Evolutionary conservation across 1,140 invertebrate species (phyloP).

Genomic region (Conus ventricosus): DNA sequence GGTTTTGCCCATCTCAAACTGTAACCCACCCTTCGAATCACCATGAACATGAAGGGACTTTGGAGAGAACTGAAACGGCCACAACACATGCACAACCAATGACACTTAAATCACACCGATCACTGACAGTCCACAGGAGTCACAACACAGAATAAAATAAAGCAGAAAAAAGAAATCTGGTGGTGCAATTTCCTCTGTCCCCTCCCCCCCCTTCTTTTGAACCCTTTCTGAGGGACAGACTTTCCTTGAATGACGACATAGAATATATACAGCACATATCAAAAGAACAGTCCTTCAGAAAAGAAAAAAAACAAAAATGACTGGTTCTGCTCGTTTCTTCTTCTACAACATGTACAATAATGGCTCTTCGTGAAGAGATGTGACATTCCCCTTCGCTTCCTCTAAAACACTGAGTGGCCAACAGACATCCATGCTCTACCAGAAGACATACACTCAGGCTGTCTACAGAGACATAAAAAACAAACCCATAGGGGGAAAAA

Average conservation of each 20-base stretch:
- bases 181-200: background rate
- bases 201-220: background rate
- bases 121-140: background rate
- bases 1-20: background rate
- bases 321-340: background rate
- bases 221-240: background rate
- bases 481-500: background rate
- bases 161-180: background rate
- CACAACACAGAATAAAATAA: conserved; percentile 6
- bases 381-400: background rate
- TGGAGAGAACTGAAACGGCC: background rate
- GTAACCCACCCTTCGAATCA: background rate
- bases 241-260: background rate
- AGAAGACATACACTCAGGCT: no score
- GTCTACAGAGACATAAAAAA: background rate
- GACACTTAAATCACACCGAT: background rate
- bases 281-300: no score
- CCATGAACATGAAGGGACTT: background rate
- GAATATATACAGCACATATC: background rate
- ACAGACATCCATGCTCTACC: no score
- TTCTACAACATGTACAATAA: background rate
- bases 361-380: background rate
- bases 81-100: background rate
- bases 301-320: no score
- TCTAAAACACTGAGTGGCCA: background rate